Conservation (phyloP, 35 echinoderm and acorn worm genomes). For the Heliocidaris erythrogramma region DNA sequence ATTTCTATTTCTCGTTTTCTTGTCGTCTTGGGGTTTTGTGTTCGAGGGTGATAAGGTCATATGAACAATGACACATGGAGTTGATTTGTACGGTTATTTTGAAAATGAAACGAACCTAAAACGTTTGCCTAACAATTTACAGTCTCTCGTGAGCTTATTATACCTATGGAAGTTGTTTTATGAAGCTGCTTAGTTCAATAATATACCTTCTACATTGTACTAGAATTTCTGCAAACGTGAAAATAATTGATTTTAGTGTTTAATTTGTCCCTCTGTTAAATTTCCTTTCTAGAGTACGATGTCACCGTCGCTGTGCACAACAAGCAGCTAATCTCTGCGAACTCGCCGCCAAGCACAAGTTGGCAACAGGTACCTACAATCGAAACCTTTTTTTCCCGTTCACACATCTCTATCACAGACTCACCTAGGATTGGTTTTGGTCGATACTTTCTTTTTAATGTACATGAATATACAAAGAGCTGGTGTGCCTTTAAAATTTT, state of each 20-base stretch:
- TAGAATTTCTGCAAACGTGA: no score
- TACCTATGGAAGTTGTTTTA: no score
- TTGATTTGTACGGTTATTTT: not conserved
- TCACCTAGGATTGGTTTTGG: not conserved
- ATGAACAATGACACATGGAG: not conserved
- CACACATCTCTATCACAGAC: not conserved
- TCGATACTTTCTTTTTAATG: not conserved
- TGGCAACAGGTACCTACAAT: not conserved
- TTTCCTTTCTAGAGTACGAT: conserved; percentile 51
- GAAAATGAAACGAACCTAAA: no score
- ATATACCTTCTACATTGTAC: no score
- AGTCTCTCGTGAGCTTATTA: no score
- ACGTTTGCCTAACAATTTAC: no score
- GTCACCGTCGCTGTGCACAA: conserved; percentile 64
- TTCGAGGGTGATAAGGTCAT: not conserved
- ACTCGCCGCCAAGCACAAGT: conserved; percentile 19
- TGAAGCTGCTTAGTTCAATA: no score
- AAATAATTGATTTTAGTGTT: not conserved
- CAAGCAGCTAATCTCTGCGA: conserved; percentile 59
- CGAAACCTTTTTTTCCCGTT: not conserved
- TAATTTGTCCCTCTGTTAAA: not conserved
- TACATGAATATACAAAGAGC: no score
- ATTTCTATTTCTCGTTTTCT: not conserved
- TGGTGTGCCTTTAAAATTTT: not conserved
- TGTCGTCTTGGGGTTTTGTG: not conserved